These are phyloP conservation scores for Sorex fumeus DNA, from an alignment of 2,113 vertebrate genomes.

Conservation along the genomic window DNA sequence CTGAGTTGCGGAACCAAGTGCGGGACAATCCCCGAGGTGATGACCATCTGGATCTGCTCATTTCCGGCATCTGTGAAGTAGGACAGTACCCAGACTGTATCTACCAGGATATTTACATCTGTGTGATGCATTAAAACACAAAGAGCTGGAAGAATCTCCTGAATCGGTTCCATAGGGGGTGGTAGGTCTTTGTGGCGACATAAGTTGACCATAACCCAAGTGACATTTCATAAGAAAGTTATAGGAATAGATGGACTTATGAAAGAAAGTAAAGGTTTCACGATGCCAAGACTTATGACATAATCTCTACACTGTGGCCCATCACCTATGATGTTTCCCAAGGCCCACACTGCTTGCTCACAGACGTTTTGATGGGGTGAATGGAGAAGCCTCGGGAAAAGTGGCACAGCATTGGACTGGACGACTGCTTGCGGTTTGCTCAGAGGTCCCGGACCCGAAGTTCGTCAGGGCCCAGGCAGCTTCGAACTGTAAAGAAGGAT, in stretches of 20 bases:
- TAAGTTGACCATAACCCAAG: slow-evolving; percentile 99
- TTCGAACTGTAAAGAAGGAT: slow-evolving; percentile 99
- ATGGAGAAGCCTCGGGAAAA: slow-evolving; percentile 96
- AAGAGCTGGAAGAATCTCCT: slow-evolving; percentile 99
- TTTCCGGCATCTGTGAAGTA: slow-evolving; percentile 87
- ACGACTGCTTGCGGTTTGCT: slow-evolving; percentile 99
- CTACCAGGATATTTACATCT: slow-evolving; percentile 96
- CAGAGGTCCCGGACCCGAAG: slow-evolving; percentile 98
- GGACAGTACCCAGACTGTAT: no score
- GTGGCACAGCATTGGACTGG: slow-evolving; percentile 98
- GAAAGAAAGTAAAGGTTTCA: slow-evolving; percentile 98
- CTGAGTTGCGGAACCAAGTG: slow-evolving; percentile 98
- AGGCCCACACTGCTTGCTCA: slow-evolving; percentile 98
- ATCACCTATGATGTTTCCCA: slow-evolving; percentile 99
- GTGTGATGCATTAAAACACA: slow-evolving; percentile 99
- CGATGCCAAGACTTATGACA: slow-evolving; percentile 98
- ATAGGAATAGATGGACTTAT: slow-evolving; percentile 99
- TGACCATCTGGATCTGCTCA: slow-evolving; percentile 99
- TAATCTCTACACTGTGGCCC: slow-evolving; percentile 99
- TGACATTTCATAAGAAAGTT: slow-evolving; percentile 99
- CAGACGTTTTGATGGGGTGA: slow-evolving; percentile 99
- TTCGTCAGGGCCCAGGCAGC: slow-evolving; percentile 99
- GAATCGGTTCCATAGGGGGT: slow-evolving; percentile 99
- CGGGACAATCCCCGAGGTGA: slow-evolving; percentile 97
- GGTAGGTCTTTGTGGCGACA: slow-evolving; percentile 99